Conservation (phyloP, 2,797 vertebrate species). For the Falco cherrug region DNA sequence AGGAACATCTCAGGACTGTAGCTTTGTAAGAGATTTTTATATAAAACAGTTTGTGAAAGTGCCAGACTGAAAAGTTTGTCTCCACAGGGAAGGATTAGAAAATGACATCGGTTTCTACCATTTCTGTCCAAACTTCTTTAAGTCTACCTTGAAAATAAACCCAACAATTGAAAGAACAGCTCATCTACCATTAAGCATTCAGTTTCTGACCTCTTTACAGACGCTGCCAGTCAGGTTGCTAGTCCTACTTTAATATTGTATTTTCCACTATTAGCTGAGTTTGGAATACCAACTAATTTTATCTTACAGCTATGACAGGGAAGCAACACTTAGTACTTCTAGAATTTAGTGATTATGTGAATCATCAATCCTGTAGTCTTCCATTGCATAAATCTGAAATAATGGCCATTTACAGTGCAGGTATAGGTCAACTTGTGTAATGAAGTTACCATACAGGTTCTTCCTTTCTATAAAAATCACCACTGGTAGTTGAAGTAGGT, state of each 20-base stretch:
- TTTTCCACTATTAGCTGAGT: neutral
- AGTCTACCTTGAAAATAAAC: neutral
- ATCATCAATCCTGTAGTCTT: neutral
- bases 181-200: neutral
- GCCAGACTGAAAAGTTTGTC: neutral
- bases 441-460: neutral
- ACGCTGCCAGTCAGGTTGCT: neutral
- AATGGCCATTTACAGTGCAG: neutral
- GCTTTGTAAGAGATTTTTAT: constrained; percentile 6
- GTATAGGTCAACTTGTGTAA: neutral
- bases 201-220: neutral
- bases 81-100: neutral
- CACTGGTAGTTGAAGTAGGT: neutral
- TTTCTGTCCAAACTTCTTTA: neutral
- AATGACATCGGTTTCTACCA: neutral
- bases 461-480: neutral
- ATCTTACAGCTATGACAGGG: neutral
- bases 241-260: neutral
- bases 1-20: neutral
- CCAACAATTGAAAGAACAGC: neutral
- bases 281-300: neutral
- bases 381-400: neutral
- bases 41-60: neutral
- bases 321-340: neutral
- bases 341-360: neutral